Evolutionary conservation across 2,797 vertebrate species (phyloP).

Genomic region (Anabacerthia variegaticeps): DNA sequence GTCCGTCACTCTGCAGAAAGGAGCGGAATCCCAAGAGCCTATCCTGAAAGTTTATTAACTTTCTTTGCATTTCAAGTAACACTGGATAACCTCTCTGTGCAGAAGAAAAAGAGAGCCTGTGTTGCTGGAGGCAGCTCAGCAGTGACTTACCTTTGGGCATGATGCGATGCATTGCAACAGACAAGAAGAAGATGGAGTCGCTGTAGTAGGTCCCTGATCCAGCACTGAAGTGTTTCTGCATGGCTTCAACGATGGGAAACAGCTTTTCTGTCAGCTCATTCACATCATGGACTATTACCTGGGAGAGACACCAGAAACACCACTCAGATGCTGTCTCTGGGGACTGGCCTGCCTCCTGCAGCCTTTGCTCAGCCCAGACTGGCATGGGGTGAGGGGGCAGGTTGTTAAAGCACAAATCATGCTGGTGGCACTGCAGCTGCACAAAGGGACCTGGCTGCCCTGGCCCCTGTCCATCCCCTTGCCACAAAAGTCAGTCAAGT

Average conservation of each 20-base stretch:
- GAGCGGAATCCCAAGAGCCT: background rate
- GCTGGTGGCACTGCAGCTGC: background rate
- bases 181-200: constrained; percentile 96
- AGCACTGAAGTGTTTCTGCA: constrained; percentile 97
- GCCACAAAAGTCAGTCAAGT: background rate
- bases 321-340: background rate
- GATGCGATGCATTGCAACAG: constrained; percentile 94
- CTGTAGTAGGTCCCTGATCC: constrained; percentile 95
- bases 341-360: background rate
- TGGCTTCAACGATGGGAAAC: constrained; percentile 90
- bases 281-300: constrained; percentile 94
- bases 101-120: background rate
- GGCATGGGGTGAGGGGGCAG: accelerated
- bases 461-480: accelerated
- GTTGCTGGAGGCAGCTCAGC: background rate
- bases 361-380: background rate
- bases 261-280: constrained; percentile 86
- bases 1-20: background rate
- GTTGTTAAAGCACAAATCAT: background rate
- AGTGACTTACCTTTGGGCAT: constrained; percentile 88
- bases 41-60: background rate
- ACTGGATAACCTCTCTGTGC: accelerated
- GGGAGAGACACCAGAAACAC: background rate
- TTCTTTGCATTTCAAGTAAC: background rate
- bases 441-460: background rate